Evolutionary conservation across 2,888 invertebrate species (phyloP), one percentile per base, ranked within the genome.

Genomic region (Dugesia japonica): DNA sequence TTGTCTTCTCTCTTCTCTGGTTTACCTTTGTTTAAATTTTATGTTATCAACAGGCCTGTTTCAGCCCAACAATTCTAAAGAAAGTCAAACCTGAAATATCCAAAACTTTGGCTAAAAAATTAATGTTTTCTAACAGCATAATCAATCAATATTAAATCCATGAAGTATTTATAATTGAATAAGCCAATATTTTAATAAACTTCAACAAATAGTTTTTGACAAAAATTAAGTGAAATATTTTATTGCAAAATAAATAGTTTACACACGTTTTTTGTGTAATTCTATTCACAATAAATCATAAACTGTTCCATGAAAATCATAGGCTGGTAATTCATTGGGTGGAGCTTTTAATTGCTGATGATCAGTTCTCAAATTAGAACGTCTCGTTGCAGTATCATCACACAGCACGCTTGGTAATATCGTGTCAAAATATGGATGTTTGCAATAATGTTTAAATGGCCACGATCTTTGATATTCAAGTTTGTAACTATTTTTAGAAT

Each of bases 341-440:
- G 56, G 56, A 23, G 56, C 56, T 56, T 56, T 56, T 7, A 56
- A n/a, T 20, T 56, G 56, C 56, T 56, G 56, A 56, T 56, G 56
- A 56, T 56, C 56, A 9, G 56, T 56, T n/a, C 56, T 4, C 56
- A 56, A n/a, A 56, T 56, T 56, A 9, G 56, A 56, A 4, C 56
- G 56, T n/a, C 56, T 4, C 7, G 56, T 56, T n/a, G 56, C 56
- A 13, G 17, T 20, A 23, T 56, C 56, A 23, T 56, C n/a, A 4
- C 17, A 7, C 17, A 20, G 4, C 17, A 56, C 56, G 23, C 56
- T 56, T 56, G 56, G 56, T 56, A 56, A 56, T 56, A 56, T 23
- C 7, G 56, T 56, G n/a, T 56, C 56, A n/a, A 56, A 56, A 56
- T 56, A 56, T 20, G 56, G 56, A 23, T 56, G 56, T 56, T 56